Evolutionary conservation across 1,140 invertebrate genomes (phyloP).

Genomic region (Drosophila lacertosa): DNA sequence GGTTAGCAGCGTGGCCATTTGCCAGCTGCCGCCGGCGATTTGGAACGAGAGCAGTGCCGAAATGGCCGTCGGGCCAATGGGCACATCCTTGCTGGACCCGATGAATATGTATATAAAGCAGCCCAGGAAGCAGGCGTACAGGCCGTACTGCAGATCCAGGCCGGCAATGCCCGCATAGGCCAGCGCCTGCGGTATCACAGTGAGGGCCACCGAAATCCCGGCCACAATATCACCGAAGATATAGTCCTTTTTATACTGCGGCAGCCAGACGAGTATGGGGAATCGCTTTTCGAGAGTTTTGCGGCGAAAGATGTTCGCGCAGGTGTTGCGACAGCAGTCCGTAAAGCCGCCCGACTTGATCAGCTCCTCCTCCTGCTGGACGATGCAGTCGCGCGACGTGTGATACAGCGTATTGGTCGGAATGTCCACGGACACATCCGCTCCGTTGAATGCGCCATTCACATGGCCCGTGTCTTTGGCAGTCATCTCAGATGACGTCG

Average conservation of each 20-base stretch:
- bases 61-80: slow-evolving; percentile 94
- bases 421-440: slow-evolving; percentile 76
- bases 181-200: slow-evolving; percentile 92
- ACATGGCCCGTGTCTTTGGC: slow-evolving; percentile 59
- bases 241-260: slow-evolving; percentile 88
- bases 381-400: slow-evolving; percentile 74
- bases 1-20: slow-evolving; percentile 92
- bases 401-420: slow-evolving; percentile 75
- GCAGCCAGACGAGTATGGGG: slow-evolving; percentile 90
- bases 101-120: slow-evolving; percentile 96
- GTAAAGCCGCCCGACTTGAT: slow-evolving; percentile 30
- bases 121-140: slow-evolving; percentile 96
- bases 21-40: slow-evolving; percentile 88
- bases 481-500: slow-evolving; percentile 26
- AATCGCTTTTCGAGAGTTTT: slow-evolving; percentile 89
- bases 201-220: slow-evolving; percentile 94
- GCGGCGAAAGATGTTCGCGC: slow-evolving; percentile 82
- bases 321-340: slow-evolving; percentile 53
- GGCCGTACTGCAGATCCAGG: slow-evolving; percentile 90
- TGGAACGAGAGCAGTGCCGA: slow-evolving; percentile 92
- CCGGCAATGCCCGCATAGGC: slow-evolving; percentile 94
- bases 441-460: slow-evolving; percentile 61
- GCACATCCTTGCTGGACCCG: slow-evolving; percentile 95
- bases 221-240: slow-evolving; percentile 91
- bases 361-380: slow-evolving; percentile 63